A percentile compares a stretch with the other conserved stretches of the same genome.
Evolutionary conservation across 1,140 invertebrate species (phyloP).

Genomic region (Macrostomum lignano): DNA sequence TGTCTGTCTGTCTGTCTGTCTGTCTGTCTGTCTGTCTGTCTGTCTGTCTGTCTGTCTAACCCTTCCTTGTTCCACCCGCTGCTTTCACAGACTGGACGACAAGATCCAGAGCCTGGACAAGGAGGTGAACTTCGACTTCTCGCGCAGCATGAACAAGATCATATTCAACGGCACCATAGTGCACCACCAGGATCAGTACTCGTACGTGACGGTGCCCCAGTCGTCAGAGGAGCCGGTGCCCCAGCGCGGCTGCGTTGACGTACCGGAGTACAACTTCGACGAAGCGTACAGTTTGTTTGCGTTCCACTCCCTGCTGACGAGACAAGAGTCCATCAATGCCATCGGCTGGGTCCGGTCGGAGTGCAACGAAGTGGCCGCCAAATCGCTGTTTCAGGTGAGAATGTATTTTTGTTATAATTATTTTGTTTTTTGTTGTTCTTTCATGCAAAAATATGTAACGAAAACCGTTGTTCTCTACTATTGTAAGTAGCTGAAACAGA

Average conservation of each 20-base stretch:
- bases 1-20: too few species aligned
- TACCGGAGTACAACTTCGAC: conserved; percentile 24
- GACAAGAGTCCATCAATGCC: conserved; percentile 35
- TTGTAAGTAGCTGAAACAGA: too few species aligned
- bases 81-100: conserved; percentile 23
- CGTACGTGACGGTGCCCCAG: conserved; percentile 22
- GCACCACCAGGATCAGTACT: conserved; percentile 19
- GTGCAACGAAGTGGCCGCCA: conserved; percentile 34
- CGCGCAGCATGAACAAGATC: conserved; percentile 27
- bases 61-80: too few species aligned
- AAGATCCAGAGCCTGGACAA: conserved; percentile 23
- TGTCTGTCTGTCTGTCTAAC: too few species aligned
- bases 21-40: too few species aligned
- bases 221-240: conserved; percentile 10
- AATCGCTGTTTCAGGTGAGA: conserved; percentile 40
- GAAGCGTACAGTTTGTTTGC: conserved; percentile 24
- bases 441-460: too few species aligned
- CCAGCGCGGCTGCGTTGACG: conserved; percentile 16
- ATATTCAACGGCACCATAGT: conserved; percentile 25
- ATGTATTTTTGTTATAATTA: too few species aligned
- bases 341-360: conserved; percentile 35
- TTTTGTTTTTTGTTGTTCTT: too few species aligned
- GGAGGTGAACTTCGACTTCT: conserved; percentile 27
- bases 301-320: conserved; percentile 24
- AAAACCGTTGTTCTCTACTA: too few species aligned